These are phyloP conservation scores for Harpagus bidentatus DNA, from an alignment of 2,113 vertebrate genomes.

Conservation along the genomic window DNA sequence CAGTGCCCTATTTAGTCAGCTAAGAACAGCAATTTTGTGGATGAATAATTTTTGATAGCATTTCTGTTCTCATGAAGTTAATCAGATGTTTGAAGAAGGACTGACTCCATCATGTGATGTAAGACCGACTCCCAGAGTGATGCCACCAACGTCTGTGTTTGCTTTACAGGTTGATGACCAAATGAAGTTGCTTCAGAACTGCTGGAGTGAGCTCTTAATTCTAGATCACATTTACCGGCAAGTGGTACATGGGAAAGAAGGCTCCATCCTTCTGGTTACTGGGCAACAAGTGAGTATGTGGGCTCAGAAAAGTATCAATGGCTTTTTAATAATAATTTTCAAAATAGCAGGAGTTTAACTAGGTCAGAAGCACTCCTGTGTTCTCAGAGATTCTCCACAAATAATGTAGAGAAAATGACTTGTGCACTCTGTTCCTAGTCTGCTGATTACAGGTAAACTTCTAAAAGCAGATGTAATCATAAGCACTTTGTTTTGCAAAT, in stretches of 20 bases:
- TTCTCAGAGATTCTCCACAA: conserved; percentile 12
- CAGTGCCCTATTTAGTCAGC: not conserved
- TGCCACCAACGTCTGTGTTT: not conserved
- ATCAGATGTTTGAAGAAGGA: not conserved
- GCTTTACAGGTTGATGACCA: conserved; percentile 93
- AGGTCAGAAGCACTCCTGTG: conserved; percentile 41
- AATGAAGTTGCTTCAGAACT: conserved; percentile 99
- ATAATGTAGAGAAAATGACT: conserved; percentile 25
- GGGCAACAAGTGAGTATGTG: conserved; percentile 91
- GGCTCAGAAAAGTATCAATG: not conserved
- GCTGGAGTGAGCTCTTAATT: conserved; percentile 98
- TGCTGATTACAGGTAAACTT: conserved; percentile 14
- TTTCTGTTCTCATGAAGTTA: not conserved
- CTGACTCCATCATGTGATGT: not conserved
- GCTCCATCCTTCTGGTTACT: conserved; percentile 93
- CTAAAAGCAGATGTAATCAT: conserved; percentile 26
- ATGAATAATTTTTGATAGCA: not conserved
- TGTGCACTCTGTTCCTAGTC: not conserved
- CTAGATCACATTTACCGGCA: conserved; percentile 97
- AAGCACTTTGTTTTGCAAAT: not conserved
- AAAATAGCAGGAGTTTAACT: conserved; percentile 26
- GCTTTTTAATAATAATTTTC: conserved; percentile 40
- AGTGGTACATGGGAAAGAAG: conserved; percentile 94
- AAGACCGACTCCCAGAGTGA: not conserved
- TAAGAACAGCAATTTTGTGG: not conserved